Base-by-base conservation (phyloP, 2,888 invertebrate genomes). In the Aphidoletes aphidimyza region DNA sequence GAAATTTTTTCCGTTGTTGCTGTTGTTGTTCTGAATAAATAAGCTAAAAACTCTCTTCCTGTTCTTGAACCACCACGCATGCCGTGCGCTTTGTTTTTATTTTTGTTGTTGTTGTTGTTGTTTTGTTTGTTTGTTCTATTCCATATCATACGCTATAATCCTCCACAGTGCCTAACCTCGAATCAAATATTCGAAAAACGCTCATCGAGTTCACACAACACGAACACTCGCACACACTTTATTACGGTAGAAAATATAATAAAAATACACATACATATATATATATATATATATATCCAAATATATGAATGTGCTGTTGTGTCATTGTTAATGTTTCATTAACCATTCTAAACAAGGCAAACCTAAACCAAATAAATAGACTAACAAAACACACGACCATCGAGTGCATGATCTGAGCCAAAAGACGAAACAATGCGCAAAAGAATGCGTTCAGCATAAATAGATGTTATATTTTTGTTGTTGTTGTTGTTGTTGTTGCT, bases 271-370 rank as follows among this genome's bases (percentile, higher is more conserved):
- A n/a, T n/a, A n/a, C n/a, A n/a, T n/a, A n/a, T n/a, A n/a, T n/a
- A n/a, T n/a, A n/a, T n/a, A n/a, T n/a, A n/a, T n/a, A 22, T 30
- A 26, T 69, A 69, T 26, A 30, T 69, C 69, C 69, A 69, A 69
- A 30, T 30, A 69, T 22, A 26, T 54, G 54, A 22, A 22, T 54
- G 17, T 54, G 3, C 19, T 22, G 19, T 54, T 54, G 54, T 19
- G 2, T 69, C 54, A 11, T 69, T 69, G 14, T 69, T 69, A 69
- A 69, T 69, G 69, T 54, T 54, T 54, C 54, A 54, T 54, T 54
- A 54, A 22, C 22, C 54, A 54, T 54, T 54, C 9, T 2, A n/a
- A 54, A 6, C 22, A 54, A 22, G 54, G 22, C 2, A 34, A 69
- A 69, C 42, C 14, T 14, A 42, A 42, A 9, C 14, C 8, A 14